These are phyloP conservation scores for Talpa occidentalis DNA, from an alignment of 2,113 vertebrate species.

Conservation along the genomic window DNA sequence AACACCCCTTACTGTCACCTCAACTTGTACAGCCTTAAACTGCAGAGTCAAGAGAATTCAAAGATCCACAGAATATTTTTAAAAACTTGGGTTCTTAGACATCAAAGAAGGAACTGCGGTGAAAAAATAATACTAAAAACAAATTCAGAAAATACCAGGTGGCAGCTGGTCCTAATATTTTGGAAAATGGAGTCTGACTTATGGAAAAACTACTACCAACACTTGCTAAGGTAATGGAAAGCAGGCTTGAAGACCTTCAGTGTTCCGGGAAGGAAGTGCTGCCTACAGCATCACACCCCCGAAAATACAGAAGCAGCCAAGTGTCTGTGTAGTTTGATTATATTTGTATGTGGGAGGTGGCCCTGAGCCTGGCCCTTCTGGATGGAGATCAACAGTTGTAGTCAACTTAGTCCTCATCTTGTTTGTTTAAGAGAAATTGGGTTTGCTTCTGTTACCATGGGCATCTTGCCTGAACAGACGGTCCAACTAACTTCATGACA, in stretches of 20 bases:
- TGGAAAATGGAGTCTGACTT: neutral
- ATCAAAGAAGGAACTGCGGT: slow-evolving; percentile 24
- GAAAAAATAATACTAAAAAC: slow-evolving; percentile 18
- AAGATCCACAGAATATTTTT: slow-evolving; percentile 3
- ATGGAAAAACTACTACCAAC: neutral
- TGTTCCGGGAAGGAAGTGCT: neutral
- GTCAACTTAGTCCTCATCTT: neutral
- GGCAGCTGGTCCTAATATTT: neutral
- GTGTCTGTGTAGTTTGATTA: neutral
- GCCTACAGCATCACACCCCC: neutral
- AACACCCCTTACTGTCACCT: neutral
- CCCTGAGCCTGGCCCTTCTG: neutral
- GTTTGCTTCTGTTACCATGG: neutral
- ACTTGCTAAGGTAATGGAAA: neutral
- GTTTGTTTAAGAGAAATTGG: neutral
- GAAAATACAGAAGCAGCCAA: neutral
- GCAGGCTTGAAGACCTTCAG: neutral
- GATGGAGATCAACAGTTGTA: neutral
- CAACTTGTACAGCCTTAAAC: neutral
- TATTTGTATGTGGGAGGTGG: neutral
- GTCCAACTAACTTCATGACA: neutral
- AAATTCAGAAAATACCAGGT: slow-evolving; percentile 20
- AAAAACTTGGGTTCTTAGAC: slow-evolving; percentile 30
- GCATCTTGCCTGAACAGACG: neutral
- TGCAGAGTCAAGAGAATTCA: neutral